Percentiles rank a stretch among this genome's conserved stretches.
phyloP scores from a whole-genome alignment of 2,797 vertebrate species.

The Micromesistius poutassou region DNA sequence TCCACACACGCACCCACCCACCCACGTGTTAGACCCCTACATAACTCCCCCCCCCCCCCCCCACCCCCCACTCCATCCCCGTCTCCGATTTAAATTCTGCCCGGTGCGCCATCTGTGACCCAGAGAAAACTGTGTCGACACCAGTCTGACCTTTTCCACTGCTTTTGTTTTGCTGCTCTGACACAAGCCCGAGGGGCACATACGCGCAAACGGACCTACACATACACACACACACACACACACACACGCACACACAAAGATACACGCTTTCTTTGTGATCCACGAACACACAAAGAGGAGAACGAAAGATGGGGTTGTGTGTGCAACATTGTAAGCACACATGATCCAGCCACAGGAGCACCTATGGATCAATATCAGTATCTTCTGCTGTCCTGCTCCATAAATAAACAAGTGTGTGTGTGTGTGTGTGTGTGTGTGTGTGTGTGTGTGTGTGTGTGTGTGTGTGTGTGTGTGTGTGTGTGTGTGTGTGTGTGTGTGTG shows the following conservation, averaged over 20 bases:
- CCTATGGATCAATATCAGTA: constrained; percentile 46
- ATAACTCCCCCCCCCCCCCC: constrained; percentile 22
- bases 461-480: constrained; percentile 2
- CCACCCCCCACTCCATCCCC: constrained; percentile 33
- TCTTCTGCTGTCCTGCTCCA: constrained; percentile 32
- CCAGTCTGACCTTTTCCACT: constrained; percentile 61
- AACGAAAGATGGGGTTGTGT: neutral
- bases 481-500: constrained; percentile 32
- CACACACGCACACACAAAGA: constrained; percentile 17
- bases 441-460: constrained; percentile 9
- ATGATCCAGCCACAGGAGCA: constrained; percentile 19
- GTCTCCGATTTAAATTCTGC: constrained; percentile 48
- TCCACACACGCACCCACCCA: constrained; percentile 6
- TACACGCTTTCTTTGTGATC: constrained; percentile 4
- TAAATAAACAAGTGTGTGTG: constrained; percentile 28
- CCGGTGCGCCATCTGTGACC: constrained; percentile 67
- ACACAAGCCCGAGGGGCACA: constrained; percentile 34
- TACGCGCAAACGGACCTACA: constrained; percentile 15
- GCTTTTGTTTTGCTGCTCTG: constrained; percentile 54
- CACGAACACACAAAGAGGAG: neutral
- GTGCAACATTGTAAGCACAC: constrained; percentile 16
- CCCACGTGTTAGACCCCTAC: constrained; percentile 36
- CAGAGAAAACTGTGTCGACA: constrained; percentile 56
- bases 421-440: constrained; percentile 29
- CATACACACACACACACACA: constrained; percentile 2